Evolutionary conservation across 2,797 vertebrate species (phyloP).

Genomic region (Martes flavigula): DNA sequence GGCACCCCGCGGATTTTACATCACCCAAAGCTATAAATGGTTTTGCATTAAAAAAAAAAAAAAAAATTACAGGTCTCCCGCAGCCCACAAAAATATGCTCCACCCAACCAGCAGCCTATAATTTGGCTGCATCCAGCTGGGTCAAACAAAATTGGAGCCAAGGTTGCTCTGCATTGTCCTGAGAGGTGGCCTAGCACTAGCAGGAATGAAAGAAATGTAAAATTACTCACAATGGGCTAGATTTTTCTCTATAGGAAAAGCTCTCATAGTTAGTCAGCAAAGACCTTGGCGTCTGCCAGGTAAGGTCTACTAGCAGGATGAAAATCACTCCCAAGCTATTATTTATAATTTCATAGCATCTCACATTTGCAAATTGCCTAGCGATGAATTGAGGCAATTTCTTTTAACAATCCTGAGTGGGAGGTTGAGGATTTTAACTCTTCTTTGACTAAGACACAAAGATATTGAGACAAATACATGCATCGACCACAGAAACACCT

Average conservation of each 20-base stretch:
- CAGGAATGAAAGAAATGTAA: slow-evolving; percentile 62
- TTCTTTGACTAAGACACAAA: slow-evolving; percentile 32
- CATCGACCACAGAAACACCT: neutral
- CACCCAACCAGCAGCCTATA: slow-evolving; percentile 78
- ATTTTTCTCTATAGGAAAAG: slow-evolving; percentile 54
- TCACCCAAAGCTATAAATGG: slow-evolving; percentile 78
- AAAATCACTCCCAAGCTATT: slow-evolving; percentile 72
- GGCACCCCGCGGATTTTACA: slow-evolving; percentile 69
- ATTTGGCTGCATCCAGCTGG: slow-evolving; percentile 77
- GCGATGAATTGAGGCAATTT: slow-evolving; percentile 63
- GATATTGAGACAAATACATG: neutral
- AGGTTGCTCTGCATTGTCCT: slow-evolving; percentile 63
- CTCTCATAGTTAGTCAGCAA: slow-evolving; percentile 57
- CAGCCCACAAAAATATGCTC: slow-evolving; percentile 77
- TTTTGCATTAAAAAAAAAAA: slow-evolving; percentile 50
- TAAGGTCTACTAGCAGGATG: slow-evolving; percentile 53
- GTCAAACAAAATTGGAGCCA: slow-evolving; percentile 72
- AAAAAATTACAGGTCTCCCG: slow-evolving; percentile 75
- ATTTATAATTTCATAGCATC: slow-evolving; percentile 75
- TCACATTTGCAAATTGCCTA: slow-evolving; percentile 73
- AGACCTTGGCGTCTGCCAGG: slow-evolving; percentile 59
- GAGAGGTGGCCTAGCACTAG: slow-evolving; percentile 64
- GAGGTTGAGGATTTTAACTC: slow-evolving; percentile 65
- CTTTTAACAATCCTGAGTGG: slow-evolving; percentile 42
- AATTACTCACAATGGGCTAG: slow-evolving; percentile 57